Base-by-base conservation (phyloP, 2,797 vertebrate genomes). In the Crypturellus tataupa region DNA sequence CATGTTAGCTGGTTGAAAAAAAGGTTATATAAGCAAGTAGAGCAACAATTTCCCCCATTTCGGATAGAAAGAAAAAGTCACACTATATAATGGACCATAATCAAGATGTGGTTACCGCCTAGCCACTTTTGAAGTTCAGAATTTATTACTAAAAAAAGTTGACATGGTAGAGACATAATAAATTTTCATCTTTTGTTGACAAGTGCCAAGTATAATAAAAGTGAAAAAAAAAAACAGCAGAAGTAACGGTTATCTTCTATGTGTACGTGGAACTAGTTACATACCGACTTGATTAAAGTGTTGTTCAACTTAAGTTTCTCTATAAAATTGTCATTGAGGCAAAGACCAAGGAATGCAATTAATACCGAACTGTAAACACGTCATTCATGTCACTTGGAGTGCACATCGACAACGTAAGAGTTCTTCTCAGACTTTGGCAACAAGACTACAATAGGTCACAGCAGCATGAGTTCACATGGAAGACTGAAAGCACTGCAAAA, bases 401-500 rank as follows among this genome's bases (percentile, higher is more conserved):
- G 96, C 97, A 98, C 97, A 95, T 65, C 62, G 27, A 97, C 96
- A 89, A 97, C 76, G 7, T 80, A 94, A 92, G 92, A 96, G 96
- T 88, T 96, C 94, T 97, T 95, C 93, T 37, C 95, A 96, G 95
- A 97, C 96, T 97, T 97, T 97, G 97, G 97, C 97, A 97, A 98
- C 90, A 96, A 97, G 96, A 97, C 97, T 97, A 98, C 95, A 95
- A 97, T 69, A 95, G 95, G 91, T 97, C 97, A 97, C 97, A 97
- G 98, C 97, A 97, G 98, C 97, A 96, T 97, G 92, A 97, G 93
- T 97, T 96, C 97, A 97, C 95, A 60, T 93, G 95, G 97, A 98
- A 97, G 97, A 97, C 96, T 92, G 94, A 95, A 97, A 98, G 97
- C 97, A 97, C 97, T 97, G 98, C 96, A 97, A 97, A 97, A 97